Evolutionary conservation across 2,888 invertebrate species (phyloP).

Genomic region (Scrobipalpa atriplicella): DNA sequence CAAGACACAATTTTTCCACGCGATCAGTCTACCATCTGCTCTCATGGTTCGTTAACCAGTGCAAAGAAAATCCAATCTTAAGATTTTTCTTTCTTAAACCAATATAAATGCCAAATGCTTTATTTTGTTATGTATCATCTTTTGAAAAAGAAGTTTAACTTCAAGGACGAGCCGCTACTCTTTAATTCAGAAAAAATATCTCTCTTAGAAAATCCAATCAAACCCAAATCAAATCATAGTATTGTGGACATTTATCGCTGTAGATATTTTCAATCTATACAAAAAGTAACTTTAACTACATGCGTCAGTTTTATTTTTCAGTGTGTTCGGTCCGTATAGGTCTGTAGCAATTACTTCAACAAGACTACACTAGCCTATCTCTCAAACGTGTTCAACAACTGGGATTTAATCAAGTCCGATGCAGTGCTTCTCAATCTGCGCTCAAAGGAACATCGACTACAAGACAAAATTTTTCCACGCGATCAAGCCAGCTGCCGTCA

Average conservation of each 20-base stretch:
- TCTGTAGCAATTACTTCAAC: too few relatives aligned
- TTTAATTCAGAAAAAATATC: too few relatives aligned
- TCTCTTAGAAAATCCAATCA: too few relatives aligned
- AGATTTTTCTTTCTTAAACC: background rate
- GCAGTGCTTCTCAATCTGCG: background rate
- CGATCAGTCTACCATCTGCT: slow-evolving; percentile 6
- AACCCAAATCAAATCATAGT: too few relatives aligned
- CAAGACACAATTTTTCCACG: background rate
- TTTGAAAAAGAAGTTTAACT: background rate
- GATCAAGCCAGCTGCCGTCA: slow-evolving; percentile 31
- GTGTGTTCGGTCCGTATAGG: too few relatives aligned
- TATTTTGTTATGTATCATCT: background rate
- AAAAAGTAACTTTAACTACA: too few relatives aligned
- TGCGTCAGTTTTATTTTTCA: background rate
- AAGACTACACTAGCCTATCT: too few relatives aligned
- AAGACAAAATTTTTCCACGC: slow-evolving; percentile 40
- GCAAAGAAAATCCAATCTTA: background rate
- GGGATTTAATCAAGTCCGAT: background rate
- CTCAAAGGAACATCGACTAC: background rate
- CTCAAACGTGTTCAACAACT: background rate
- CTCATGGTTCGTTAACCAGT: background rate
- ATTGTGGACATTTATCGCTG: too few relatives aligned
- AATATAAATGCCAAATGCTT: background rate
- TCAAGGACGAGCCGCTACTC: background rate
- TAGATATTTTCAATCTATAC: too few relatives aligned